Percentiles rank a stretch among this genome's conserved stretches.
phyloP scores from a whole-genome alignment of 2,797 vertebrate species.

The Chromobotia macracanthus region DNA sequence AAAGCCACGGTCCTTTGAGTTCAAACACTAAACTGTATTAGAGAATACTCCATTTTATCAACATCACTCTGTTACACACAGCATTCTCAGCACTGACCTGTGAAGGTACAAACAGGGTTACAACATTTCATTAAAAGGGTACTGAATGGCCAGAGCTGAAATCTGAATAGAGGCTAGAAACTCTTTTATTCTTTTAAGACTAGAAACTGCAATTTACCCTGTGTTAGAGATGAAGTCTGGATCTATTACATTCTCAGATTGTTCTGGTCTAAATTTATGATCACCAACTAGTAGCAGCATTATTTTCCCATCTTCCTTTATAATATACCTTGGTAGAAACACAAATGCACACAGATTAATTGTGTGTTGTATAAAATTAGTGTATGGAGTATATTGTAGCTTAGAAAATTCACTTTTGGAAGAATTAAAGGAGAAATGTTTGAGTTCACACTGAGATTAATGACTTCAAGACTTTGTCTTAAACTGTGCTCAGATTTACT shows the following conservation, averaged over 20 bases:
- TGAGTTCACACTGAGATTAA: too few relatives aligned
- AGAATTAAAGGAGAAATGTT: too few relatives aligned
- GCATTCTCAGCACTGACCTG: background rate
- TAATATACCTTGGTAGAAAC: background rate
- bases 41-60: background rate
- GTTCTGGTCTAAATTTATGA: background rate
- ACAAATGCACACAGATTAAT: background rate
- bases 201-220: background rate
- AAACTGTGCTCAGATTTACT: too few relatives aligned
- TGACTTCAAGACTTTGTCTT: too few relatives aligned
- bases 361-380: background rate
- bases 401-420: background rate
- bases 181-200: background rate
- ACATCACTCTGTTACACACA: background rate
- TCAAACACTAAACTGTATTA: constrained; percentile 5
- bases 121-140: background rate
- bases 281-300: too few relatives aligned
- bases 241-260: too few relatives aligned
- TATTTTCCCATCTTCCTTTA: background rate
- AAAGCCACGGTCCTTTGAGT: background rate
- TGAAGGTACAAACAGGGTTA: background rate
- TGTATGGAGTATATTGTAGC: background rate
- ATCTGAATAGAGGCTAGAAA: background rate
- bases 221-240: background rate
- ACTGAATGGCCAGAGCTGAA: background rate